These are phyloP conservation scores for Rhorus exstirpatorius DNA, from an alignment of 2,888 invertebrate species.

Conservation along the genomic window DNA sequence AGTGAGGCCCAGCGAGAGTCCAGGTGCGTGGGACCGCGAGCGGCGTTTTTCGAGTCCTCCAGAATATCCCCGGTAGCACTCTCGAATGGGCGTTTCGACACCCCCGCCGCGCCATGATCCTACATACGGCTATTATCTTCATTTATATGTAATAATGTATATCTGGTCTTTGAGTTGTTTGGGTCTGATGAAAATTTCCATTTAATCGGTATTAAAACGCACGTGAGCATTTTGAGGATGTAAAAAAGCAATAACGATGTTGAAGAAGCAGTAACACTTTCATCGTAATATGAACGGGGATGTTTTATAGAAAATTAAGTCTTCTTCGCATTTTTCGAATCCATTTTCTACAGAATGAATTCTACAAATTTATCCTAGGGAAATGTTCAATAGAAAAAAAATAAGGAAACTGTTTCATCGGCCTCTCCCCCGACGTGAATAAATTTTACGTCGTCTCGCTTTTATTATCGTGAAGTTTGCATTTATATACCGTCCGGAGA, in stretches of 20 bases:
- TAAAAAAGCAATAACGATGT: slow-evolving; percentile 4
- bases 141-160: not conserved
- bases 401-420: too few relatives aligned
- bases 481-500: not conserved
- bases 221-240: too few relatives aligned
- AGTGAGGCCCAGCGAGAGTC: slow-evolving; percentile 79
- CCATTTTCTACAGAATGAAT: too few relatives aligned
- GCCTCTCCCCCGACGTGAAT: slow-evolving; percentile 24
- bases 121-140: too few relatives aligned
- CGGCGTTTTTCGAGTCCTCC: slow-evolving; percentile 72
- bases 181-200: not conserved
- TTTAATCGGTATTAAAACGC: too few relatives aligned
- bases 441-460: slow-evolving; percentile 32
- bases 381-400: too few relatives aligned
- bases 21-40: slow-evolving; percentile 84
- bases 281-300: too few relatives aligned
- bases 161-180: not conserved
- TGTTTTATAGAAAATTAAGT: too few relatives aligned
- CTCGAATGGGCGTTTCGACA: slow-evolving; percentile 81
- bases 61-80: slow-evolving; percentile 78
- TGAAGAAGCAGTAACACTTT: slow-evolving; percentile 19
- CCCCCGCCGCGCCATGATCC: slow-evolving; percentile 77
- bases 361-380: too few relatives aligned
- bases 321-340: too few relatives aligned
- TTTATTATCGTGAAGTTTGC: slow-evolving; percentile 28